Evolutionary conservation across 2,797 vertebrate genomes (phyloP), one percentile per base, ranked within the genome.

Genomic region (Leontocebus nigricollis): DNA sequence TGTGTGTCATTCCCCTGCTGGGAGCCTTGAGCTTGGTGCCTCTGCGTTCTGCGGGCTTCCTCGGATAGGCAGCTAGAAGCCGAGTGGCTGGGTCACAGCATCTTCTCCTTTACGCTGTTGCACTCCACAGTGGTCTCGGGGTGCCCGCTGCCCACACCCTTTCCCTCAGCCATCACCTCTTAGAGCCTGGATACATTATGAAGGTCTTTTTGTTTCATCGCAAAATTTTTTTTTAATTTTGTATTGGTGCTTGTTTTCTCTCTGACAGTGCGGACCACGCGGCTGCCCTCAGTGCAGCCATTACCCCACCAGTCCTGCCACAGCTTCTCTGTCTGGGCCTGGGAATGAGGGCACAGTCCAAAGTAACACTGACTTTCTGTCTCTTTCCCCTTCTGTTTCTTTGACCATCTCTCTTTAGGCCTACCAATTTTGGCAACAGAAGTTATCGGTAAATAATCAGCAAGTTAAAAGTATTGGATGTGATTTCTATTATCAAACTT

Each of bases 401-500:
- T 93, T 92, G 81, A 93, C 10, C 64, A 0, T 93, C 83, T 93
- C 48, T 92, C 59, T 46, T 67, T 88, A 92, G 86, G 44, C 70
- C 48, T 73, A 17, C 44, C 48, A 15, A 14, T 94, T 88, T 91
- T 14, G 33, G 22, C 52, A 59, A 81, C 85, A 92, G 93, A 97
- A 96, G 85, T 70, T 77, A 39, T n/a, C 15, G 17, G 87, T n/a
- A 57, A 94, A 76, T 50, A 81, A 36, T 52, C 39, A 57, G 70
- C 91, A n/a, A 7, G 17, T 48, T 86, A 46, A 79, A 80, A 67
- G 88, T 41, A 19, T 17, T 24, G 15, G 55, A 27, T 87, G 80
- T 6, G 3, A 2, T 79, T 70, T 85, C 20, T 10, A 39, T 67
- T 1, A 27, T 20, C 85, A 50, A 39, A 85, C 4, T 57, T 17